Evolutionary conservation across 2,888 invertebrate genomes (phyloP), one percentile per base, ranked within the genome.

Genomic region (Branchellion lobata): DNA sequence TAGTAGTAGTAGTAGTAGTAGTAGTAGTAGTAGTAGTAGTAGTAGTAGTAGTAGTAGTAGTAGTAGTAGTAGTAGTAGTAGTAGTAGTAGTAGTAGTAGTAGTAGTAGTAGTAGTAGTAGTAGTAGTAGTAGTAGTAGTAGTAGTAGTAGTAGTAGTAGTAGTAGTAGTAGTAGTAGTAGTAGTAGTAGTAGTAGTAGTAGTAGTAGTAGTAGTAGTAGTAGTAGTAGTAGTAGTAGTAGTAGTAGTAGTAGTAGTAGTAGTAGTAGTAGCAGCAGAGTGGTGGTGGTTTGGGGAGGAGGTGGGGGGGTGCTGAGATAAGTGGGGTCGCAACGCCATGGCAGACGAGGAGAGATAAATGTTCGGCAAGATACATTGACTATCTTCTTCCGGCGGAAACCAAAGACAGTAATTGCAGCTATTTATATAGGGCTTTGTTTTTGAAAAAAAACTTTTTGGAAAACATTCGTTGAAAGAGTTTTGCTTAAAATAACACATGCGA

Each of bases 1-100:
- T 65, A 65, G 65, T 65, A 65, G 65, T 65, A 65, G 65, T 65
- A 65, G 65, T 65, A 65, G 65, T 65, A 65, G 65, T 65, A 65
- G 65, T 65, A 65, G 65, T 65, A 65, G 65, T 65, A 65, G 8
- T 65, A 65, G 8, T 65, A 65, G 8, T 65, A 65, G 65, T 65
- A 65, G 65, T 65, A 65, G 65, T 65, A 65, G 65, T 65, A 65
- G 65, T 65, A 65, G 65, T 65, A 65, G 65, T 65, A 65, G 65
- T 65, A 65, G 65, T 65, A 65, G 65, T 65, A 65, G 65, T 65
- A 65, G 65, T 65, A 65, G 65, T 65, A 65, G 65, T 65, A 65
- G 65, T 65, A 65, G 65, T 65, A 65, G 65, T 65, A 65, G 65
- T 65, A 65, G 65, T 65, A 65, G 65, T 65, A 65, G 65, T 65